These are phyloP conservation scores for Parapristionchus giblindavisi DNA, from an alignment of 2,888 invertebrate species.

Conservation along the genomic window DNA sequence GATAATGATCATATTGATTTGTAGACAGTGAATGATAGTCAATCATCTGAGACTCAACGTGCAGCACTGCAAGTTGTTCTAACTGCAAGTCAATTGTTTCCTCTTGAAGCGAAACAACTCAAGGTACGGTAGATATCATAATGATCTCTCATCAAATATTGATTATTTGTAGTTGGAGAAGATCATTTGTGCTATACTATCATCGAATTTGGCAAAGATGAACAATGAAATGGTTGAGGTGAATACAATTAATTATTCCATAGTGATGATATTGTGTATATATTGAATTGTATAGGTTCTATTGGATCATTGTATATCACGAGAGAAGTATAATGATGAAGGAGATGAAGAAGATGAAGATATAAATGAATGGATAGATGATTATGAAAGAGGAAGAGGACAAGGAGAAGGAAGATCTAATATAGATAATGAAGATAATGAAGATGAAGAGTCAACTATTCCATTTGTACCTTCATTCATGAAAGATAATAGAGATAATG, in stretches of 20 bases:
- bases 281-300: slow-evolving; percentile 8
- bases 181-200: slow-evolving; percentile 34
- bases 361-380: no score
- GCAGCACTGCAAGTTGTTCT: slow-evolving; percentile 39
- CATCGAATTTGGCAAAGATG: slow-evolving; percentile 40
- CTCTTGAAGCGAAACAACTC: slow-evolving; percentile 22
- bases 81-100: slow-evolving; percentile 1
- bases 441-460: neutral
- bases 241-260: neutral
- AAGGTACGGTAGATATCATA: neutral
- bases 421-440: no score
- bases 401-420: neutral
- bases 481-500: slow-evolving; percentile 4
- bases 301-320: slow-evolving; percentile 21
- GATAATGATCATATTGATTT: neutral
- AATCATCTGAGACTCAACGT: slow-evolving; percentile 33
- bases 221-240: slow-evolving; percentile 47
- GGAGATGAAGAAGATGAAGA: slow-evolving; percentile 11
- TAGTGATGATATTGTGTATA: neutral
- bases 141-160: neutral
- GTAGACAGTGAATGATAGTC: slow-evolving; percentile 42
- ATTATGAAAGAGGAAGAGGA: neutral
- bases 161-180: slow-evolving; percentile 19
- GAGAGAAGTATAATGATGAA: neutral
- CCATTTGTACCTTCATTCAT: slow-evolving; percentile 31